Base-by-base conservation (phyloP, 1,140 invertebrate genomes). In the Aporrectodea caliginosa region DNA sequence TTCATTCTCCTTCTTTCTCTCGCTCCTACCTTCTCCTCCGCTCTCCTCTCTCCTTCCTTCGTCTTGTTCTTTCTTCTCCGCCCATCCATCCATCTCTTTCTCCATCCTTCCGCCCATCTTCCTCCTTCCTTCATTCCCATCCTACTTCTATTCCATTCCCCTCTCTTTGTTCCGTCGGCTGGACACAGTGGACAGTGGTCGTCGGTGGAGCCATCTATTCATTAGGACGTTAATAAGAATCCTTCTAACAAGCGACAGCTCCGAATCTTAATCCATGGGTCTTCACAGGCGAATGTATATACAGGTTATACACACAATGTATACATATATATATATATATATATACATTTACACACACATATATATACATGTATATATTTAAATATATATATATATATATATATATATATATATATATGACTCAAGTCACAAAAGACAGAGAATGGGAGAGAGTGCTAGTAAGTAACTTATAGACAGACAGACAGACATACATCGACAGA, bases 321-420 rank as follows among this genome's bases (percentile, higher is more conserved):
- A n/a, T n/a, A 58, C 22, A 58, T 22, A 58, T 58, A 58, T 22
- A 58, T 58, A 58, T 22, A 22, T 58, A 58, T 22, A 58, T 58
- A 58, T 22, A 58, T 58, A 58, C 43, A 58, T 58, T 12, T 22
- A 58, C 22, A 58, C 22, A 58, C 22, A 58, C 43, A 58, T 58
- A 58, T 22, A 58, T 58, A 58, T 58, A 58, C 22, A 12, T 58
- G 22, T 58, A 22, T 58, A 58, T 58, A 58, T 58, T 12, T 58
- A 58, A 12, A 58, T 58, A 58, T 58, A 58, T 58, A 58, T 58
- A 58, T 58, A 58, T 58, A 58, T 58, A 58, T 58, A 58, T 58
- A 58, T 58, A 58, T 58, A 58, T 58, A 58, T 58, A 58, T 58
- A 58, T 58, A 58, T 58, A 58, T 58, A 58, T 58, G 43, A 58